A percentile compares a stretch with the other conserved stretches of the same genome.
phyloP scores from a whole-genome alignment of 2,113 vertebrate genomes.

The Sorex araneus region DNA sequence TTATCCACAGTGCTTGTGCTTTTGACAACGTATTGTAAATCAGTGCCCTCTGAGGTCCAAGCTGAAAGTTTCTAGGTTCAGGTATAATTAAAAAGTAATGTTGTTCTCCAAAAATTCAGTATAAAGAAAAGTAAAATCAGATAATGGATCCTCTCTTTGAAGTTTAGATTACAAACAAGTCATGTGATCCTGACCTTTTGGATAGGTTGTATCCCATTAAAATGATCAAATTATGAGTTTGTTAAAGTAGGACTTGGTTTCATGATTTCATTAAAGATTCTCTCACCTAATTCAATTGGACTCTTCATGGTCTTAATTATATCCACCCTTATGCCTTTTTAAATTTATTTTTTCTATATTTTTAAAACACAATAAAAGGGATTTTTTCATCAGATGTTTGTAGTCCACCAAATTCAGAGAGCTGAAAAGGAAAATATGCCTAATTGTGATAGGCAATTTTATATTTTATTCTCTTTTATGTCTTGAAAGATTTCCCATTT shows the following conservation, averaged over 20 bases:
- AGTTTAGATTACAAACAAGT: neutral
- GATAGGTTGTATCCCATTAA: neutral
- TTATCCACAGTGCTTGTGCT: neutral
- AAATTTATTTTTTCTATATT: conserved; percentile 62
- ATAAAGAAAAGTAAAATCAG: conserved; percentile 33
- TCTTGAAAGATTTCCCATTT: conserved; percentile 74
- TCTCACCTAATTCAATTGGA: conserved; percentile 35
- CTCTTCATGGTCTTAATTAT: conserved; percentile 70
- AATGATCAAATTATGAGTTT: conserved; percentile 52
- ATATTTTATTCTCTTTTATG: conserved; percentile 19
- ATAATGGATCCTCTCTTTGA: neutral
- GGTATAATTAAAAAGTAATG: conserved; percentile 1
- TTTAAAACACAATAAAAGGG: conserved; percentile 25
- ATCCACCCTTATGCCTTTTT: conserved; percentile 60
- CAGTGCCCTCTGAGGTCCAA: neutral
- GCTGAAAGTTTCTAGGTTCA: conserved; percentile 16
- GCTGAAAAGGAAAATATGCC: conserved; percentile 33
- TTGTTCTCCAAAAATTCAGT: neutral
- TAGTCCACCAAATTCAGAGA: conserved; percentile 34
- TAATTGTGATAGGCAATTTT: conserved; percentile 50
- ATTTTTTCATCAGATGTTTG: conserved; percentile 60
- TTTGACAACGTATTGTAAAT: neutral
- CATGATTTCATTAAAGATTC: conserved; percentile 71
- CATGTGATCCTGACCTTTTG: neutral
- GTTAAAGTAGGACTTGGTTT: conserved; percentile 64